Base-by-base conservation (phyloP, 1,140 invertebrate genomes). In the Marisa cornuarietis region DNA sequence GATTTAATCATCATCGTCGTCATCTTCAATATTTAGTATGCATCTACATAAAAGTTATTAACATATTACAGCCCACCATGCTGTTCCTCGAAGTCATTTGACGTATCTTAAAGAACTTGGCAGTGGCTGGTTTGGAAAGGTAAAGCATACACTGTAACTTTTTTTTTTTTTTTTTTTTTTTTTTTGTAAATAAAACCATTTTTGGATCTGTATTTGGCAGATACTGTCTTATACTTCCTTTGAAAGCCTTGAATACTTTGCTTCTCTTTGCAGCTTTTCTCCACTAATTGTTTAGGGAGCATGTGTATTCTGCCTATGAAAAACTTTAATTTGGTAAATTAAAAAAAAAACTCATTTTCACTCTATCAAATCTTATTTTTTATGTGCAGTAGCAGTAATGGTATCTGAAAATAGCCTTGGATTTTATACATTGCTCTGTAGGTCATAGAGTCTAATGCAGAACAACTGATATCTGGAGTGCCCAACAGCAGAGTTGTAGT, bases 101-200 rank as follows among this genome's bases (percentile, higher is more conserved):
- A 95, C 96, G 86, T 97, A 96, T 88, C 92, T 96, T 2, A 93
- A 94, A 85, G 95, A 96, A 91, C 93, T 96, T 71, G 95, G 96
- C 10, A 93, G 93, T 85, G 95, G 95, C 42, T 96, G 96, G 95
- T 97, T 96, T 92, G 96, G 96, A 63, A 94, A 95, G 90, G 94
- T 95, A 90, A 91, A 90, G 54, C 66, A 69, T 42, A 58, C 1
- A 6, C 54, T 58, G 54, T 11, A 18, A 8, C 11, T 58, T 58
- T 58, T 58, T 58, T 58, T 58, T 54, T 54, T 14, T n/a, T n/a
- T 58, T 58, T 58, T 58, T 58, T 58, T 58, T 42, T 42, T 6
- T 42, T 42, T 42, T 42, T 42, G 31, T 42, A 42, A 42, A 42
- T 42, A 42, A 42, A 42, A 42, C 31, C 31, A 42, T 42, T 42